Evolutionary conservation across 2,113 vertebrate species (phyloP).

Genomic region (Ceyx cyanopectus): DNA sequence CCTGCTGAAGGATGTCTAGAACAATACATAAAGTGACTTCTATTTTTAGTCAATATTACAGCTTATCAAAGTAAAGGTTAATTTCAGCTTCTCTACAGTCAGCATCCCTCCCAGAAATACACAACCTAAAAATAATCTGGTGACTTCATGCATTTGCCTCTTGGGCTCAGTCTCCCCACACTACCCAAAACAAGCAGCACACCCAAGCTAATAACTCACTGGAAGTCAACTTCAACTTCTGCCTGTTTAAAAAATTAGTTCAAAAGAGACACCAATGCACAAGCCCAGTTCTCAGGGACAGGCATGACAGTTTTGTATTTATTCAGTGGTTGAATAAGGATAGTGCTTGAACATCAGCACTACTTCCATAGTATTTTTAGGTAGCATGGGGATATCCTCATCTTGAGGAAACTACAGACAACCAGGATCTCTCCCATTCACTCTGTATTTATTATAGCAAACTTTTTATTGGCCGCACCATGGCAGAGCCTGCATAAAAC

Average conservation of each 20-base stretch:
- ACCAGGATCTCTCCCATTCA: neutral
- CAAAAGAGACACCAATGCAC: neutral
- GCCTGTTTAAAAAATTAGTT: neutral
- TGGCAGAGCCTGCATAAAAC: neutral
- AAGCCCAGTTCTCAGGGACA: neutral
- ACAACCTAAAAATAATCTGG: neutral
- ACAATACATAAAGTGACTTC: neutral
- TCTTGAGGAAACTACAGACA: neutral
- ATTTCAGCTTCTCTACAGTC: neutral
- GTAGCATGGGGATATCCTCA: neutral
- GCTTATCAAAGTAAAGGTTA: conserved; percentile 13
- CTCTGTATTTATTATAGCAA: neutral
- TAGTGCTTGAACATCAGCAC: neutral
- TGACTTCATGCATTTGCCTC: neutral
- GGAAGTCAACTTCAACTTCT: neutral
- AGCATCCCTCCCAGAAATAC: neutral
- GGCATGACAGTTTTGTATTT: neutral
- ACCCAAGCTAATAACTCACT: neutral
- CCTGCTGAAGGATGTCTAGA: neutral
- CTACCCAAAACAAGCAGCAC: neutral
- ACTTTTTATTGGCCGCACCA: neutral
- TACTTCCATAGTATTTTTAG: neutral
- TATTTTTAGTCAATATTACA: conserved; percentile 30
- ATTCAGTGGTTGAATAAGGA: neutral
- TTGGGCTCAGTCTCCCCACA: neutral